Percentiles rank a stretch among this genome's conserved stretches.
Conservation (phyloP, 2,113 vertebrate species). For the Solenodon paradoxus region DNA sequence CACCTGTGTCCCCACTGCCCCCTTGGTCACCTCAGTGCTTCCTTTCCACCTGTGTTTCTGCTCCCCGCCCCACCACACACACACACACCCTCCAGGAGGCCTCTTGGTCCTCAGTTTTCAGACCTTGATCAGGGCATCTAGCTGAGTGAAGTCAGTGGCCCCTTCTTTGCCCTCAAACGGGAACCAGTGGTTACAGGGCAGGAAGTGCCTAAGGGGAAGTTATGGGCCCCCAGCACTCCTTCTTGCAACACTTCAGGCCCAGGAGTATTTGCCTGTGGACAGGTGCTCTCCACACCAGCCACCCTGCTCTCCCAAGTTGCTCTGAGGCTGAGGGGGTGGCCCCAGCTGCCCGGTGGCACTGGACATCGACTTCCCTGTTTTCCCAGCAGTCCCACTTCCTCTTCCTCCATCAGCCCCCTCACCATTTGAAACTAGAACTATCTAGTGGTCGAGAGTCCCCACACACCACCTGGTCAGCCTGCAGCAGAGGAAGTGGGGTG, state of each 20-base stretch:
- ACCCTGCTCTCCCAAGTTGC: background rate
- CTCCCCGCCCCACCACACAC: too few species aligned
- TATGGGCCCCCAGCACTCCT: background rate
- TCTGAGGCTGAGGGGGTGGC: background rate
- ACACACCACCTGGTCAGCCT: background rate
- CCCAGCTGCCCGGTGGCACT: background rate
- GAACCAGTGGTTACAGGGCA: slow-evolving; percentile 59
- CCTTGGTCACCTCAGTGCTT: background rate
- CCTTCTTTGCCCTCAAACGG: slow-evolving; percentile 47
- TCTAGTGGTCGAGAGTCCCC: background rate
- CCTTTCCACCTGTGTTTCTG: background rate
- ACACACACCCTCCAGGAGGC: background rate
- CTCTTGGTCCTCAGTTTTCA: background rate
- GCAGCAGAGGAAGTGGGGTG: background rate
- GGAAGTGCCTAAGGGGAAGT: slow-evolving; percentile 66
- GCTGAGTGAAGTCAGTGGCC: background rate
- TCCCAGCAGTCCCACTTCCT: background rate
- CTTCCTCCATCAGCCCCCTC: background rate
- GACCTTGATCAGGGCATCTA: background rate
- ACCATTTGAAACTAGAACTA: background rate
- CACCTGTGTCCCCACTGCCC: background rate
- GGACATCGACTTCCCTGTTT: background rate
- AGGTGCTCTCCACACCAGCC: background rate
- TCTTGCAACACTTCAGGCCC: background rate
- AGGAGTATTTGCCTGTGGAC: background rate